Base-by-base conservation (phyloP, 1,140 invertebrate genomes). In the Heliconius hewitsoni region DNA sequence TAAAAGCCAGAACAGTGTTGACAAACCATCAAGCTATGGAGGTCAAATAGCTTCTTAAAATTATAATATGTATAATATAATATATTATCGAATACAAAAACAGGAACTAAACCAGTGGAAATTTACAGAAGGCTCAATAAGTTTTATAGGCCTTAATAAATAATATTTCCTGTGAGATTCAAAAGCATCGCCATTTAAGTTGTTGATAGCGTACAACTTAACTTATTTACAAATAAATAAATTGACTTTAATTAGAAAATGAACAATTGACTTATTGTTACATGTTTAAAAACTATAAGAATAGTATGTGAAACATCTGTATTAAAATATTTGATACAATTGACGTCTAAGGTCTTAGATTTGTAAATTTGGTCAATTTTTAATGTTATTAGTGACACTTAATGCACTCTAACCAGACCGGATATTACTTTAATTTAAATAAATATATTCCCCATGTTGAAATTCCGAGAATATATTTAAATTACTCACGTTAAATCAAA, bases 81-180 rank as follows among this genome's bases (percentile, higher is more conserved):
- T 30, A 27, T 27, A 30, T 66, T 66, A 66, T 66, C 27, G 9
- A 11, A 66, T 16, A 66, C 60, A 66, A 66, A 66, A 66, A 66
- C 60, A 66, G 60, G 60, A 66, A 30, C 27, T 16, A 66, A 66
- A 13, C 60, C 60, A 66, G 3, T 66, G 60, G 60, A 66, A 66
- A 27, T 27, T 66, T 66, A 66, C 60, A 66, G 60, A 30, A 27
- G 27, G 60, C 60, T 66, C 27, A 27, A 66, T 66, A 16, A 16
- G 27, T 66, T 66, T 66, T 66, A 30, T 30, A 66, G 60, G 27
- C 60, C 13, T 27, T 6, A 13, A 66, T 66, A 13, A 66, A 66
- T 66, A 66, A 66, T 66, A 66, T 66, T 66, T 66, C 16, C 60
- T 27, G 13, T 16, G 27, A 66, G 27, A 66, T 66, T 66, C 11